A percentile compares a stretch with the other conserved stretches of the same genome.
Evolutionary conservation across 2,113 vertebrate genomes (phyloP).

Genomic region (Eonycteris spelaea): DNA sequence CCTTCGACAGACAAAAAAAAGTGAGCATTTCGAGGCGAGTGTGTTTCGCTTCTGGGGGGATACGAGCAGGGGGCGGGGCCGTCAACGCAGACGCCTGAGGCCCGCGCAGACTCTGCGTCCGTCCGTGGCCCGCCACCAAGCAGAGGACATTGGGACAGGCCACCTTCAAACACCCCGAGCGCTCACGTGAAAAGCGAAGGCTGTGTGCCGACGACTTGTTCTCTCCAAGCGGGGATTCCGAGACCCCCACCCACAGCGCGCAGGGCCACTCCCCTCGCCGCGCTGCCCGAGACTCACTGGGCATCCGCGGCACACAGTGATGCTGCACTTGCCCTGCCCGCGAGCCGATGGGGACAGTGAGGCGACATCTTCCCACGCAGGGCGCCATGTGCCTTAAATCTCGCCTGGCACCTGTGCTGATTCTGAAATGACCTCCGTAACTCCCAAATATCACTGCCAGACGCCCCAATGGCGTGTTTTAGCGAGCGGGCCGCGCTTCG

Average conservation of each 20-base stretch:
- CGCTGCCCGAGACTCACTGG: accelerated
- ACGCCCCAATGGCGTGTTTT: constrained; percentile 7
- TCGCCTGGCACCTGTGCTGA: too few relatives aligned
- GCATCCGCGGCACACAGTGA: too few relatives aligned
- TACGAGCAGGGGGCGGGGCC: neutral
- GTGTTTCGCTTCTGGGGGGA: neutral
- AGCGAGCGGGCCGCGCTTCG: constrained; percentile 39
- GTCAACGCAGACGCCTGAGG: too few relatives aligned
- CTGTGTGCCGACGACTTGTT: accelerated
- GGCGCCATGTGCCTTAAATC: accelerated
- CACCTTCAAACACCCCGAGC: accelerated
- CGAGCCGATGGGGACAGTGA: accelerated
- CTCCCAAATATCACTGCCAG: neutral
- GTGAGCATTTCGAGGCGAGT: neutral
- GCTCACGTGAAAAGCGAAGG: neutral
- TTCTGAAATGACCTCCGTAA: neutral
- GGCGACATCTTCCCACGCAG: accelerated
- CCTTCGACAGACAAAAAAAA: neutral
- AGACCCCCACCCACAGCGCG: too few relatives aligned
- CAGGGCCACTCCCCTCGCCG: too few relatives aligned
- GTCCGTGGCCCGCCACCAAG: accelerated
- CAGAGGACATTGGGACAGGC: accelerated
- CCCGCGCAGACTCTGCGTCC: too few relatives aligned
- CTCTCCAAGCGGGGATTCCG: neutral
- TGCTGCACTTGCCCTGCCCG: too few relatives aligned